Evolutionary conservation across 2,888 invertebrate species (phyloP).

Genomic region (Leucophora obtusa): DNA sequence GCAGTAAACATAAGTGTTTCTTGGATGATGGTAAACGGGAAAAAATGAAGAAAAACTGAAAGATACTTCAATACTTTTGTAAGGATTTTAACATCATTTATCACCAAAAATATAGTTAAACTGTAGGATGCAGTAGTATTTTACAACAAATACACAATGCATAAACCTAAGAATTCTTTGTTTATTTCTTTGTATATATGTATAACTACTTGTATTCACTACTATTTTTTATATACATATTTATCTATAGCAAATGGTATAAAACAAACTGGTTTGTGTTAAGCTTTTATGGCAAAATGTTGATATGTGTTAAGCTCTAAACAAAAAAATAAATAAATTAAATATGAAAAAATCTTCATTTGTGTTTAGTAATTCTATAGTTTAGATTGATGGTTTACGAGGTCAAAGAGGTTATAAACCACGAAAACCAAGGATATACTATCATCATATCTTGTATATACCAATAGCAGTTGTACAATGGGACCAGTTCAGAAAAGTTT

Average conservation of each 20-base stretch:
- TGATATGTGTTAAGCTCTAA: slow-evolving; percentile 46
- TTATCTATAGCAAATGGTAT: slow-evolving; percentile 2
- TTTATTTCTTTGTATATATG: neutral
- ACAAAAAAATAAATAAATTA: slow-evolving; percentile 16
- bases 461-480: neutral
- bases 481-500: neutral
- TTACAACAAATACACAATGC: neutral
- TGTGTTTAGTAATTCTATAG: slow-evolving; percentile 44
- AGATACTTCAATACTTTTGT: slow-evolving; percentile 53
- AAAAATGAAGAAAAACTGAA: slow-evolving; percentile 4
- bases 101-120: slow-evolving; percentile 41
- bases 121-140: slow-evolving; percentile 38
- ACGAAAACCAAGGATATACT: slow-evolving; percentile 45
- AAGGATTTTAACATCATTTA: slow-evolving; percentile 59
- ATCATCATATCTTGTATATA: slow-evolving; percentile 31
- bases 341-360: slow-evolving; percentile 24
- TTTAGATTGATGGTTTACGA: slow-evolving; percentile 53
- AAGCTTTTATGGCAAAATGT: slow-evolving; percentile 50
- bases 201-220: slow-evolving; percentile 4
- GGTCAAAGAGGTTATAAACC: slow-evolving; percentile 47
- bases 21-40: slow-evolving; percentile 8
- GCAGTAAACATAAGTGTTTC: slow-evolving; percentile 42
- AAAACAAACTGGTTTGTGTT: slow-evolving; percentile 25
- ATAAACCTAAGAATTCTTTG: slow-evolving; percentile 1
- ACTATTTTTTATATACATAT: slow-evolving; percentile 19